Percentiles rank a stretch among this genome's conserved stretches.
Conservation (phyloP, 2,888 invertebrate species). For the Agrochola litura region DNA sequence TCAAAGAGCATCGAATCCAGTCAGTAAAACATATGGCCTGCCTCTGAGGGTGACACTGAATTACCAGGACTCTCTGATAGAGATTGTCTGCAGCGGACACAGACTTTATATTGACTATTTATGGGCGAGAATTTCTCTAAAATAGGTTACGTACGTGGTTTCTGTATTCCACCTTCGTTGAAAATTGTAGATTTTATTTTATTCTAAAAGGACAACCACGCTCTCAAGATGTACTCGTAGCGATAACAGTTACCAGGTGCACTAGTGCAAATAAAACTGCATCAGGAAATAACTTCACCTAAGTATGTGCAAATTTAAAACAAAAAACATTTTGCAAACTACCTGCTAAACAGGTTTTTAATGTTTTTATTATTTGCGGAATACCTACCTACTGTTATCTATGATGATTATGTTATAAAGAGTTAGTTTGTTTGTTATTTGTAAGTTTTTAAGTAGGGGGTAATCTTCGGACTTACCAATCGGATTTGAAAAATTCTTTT, state of each 20-base stretch:
- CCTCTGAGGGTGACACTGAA: constrained; percentile 77
- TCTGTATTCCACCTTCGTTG: constrained; percentile 5
- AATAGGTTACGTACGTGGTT: constrained; percentile 42
- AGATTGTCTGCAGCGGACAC: constrained; percentile 73
- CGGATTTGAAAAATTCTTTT: too few relatives aligned
- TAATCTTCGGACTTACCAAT: too few relatives aligned
- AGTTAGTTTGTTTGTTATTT: too few relatives aligned
- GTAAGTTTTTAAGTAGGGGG: too few relatives aligned
- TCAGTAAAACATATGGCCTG: constrained; percentile 78
- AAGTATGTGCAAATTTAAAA: constrained; percentile 7
- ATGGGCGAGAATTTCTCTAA: constrained; percentile 64
- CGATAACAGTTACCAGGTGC: constrained; percentile 14
- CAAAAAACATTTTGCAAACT: background rate
- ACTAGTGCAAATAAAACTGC: constrained; percentile 20
- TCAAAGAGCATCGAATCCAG: constrained; percentile 77
- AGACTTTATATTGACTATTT: constrained; percentile 74
- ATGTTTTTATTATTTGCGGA: constrained; percentile 1
- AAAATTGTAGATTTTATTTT: constrained; percentile 24
- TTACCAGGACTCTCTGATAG: constrained; percentile 75
- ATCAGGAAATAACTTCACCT: constrained; percentile 16
- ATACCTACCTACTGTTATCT: background rate
- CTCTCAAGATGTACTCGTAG: constrained; percentile 15
- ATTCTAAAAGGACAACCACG: background rate
- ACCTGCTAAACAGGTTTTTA: constrained; percentile 11
- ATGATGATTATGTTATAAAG: too few relatives aligned